Evolutionary conservation across 2,888 invertebrate species (phyloP).

Genomic region (Troides helena): DNA sequence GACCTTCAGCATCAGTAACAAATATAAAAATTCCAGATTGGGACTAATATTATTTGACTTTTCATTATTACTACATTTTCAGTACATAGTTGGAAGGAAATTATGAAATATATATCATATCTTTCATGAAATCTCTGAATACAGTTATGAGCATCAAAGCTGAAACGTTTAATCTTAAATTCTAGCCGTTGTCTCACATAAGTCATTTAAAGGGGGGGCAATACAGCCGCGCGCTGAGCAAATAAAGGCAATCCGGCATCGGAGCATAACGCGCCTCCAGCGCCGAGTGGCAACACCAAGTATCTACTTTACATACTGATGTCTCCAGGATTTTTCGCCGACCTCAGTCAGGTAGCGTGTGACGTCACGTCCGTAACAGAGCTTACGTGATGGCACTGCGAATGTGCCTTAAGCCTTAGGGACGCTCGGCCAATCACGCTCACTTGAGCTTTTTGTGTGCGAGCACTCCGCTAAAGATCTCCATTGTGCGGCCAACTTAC

Average conservation of each 20-base stretch:
- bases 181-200: slow-evolving; percentile 13
- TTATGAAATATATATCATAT: background rate
- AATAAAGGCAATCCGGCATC: slow-evolving; percentile 37
- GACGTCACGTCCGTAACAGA: slow-evolving; percentile 58
- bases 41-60: too few relatives aligned
- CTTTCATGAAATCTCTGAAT: slow-evolving; percentile 5
- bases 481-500: slow-evolving; percentile 27
- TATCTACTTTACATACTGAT: slow-evolving; percentile 52
- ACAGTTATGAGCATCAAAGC: slow-evolving; percentile 14
- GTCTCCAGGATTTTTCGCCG: slow-evolving; percentile 39
- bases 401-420: slow-evolving; percentile 49
- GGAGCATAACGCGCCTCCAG: slow-evolving; percentile 4
- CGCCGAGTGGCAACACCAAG: slow-evolving; percentile 30
- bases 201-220: slow-evolving; percentile 14
- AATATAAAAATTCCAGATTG: too few relatives aligned
- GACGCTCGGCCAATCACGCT: slow-evolving; percentile 44
- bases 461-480: slow-evolving; percentile 28
- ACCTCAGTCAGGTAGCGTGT: slow-evolving; percentile 40
- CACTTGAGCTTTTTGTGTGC: slow-evolving; percentile 40
- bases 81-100: too few relatives aligned
- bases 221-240: slow-evolving; percentile 12
- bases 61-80: too few relatives aligned
- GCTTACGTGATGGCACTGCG: slow-evolving; percentile 56
- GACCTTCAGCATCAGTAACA: too few relatives aligned
- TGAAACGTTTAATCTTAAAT: slow-evolving; percentile 16